phyloP scores from a whole-genome alignment of 2,888 invertebrate species.

The Stenolophus ochropezus region DNA sequence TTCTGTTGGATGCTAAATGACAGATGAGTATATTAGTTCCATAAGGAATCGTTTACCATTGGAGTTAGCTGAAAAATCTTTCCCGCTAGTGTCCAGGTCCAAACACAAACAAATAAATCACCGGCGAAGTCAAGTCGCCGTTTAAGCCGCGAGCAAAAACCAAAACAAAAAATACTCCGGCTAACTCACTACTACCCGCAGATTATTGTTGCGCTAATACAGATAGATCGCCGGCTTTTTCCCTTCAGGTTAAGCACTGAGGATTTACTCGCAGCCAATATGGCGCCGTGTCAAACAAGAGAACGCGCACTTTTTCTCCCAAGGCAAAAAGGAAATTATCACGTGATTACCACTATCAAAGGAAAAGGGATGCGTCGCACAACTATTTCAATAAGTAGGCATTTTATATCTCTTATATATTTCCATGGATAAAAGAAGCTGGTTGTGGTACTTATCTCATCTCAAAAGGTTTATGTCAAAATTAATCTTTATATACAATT shows the following conservation, averaged over 20 bases:
- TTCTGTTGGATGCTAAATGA: no score
- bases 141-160: neutral
- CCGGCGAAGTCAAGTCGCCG: neutral
- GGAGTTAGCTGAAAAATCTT: neutral
- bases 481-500: no score
- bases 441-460: no score
- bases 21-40: neutral
- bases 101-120: neutral
- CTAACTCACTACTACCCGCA: neutral
- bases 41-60: neutral
- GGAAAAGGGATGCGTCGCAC: neutral
- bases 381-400: no score
- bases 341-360: neutral
- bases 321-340: neutral
- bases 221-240: constrained; percentile 35
- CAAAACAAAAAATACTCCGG: neutral
- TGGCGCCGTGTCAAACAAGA: neutral
- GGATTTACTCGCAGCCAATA: neutral
- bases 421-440: no score
- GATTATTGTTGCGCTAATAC: constrained; percentile 41
- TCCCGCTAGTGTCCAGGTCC: neutral
- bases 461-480: no score
- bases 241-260: constrained; percentile 4
- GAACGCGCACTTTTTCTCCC: neutral
- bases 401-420: no score